Base-by-base conservation (phyloP, 2,797 vertebrate species). In the Helarctos malayanus region DNA sequence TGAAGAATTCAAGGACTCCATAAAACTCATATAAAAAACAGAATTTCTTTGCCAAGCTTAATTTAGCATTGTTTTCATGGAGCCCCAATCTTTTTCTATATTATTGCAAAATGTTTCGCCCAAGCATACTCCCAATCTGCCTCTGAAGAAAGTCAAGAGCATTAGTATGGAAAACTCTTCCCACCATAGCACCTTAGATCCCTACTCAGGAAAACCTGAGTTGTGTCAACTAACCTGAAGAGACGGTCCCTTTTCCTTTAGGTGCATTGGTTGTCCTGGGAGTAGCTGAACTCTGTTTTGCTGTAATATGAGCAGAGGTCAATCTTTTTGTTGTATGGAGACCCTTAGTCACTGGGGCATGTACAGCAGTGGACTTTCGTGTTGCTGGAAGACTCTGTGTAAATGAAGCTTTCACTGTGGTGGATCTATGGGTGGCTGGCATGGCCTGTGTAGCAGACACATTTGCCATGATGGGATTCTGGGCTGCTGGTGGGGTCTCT, bases 231-330 rank as follows among this genome's bases (percentile, higher is more conserved):
- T 96, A 69, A 98, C 98, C 96, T 98, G 94, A 73, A 71, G 73
- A 6, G 27, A 10, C 0, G 16, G 16, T 32, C 75, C 41, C 83
- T 56, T 25, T 89, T 35, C 23, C 59, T 38, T 21, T 47, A 5
- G 89, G 2, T 29, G 38, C 18, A 47, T 19, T 71, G 14, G 68
- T 91, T 81, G 79, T 16, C 35, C 2, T 81, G 80, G 71, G 4
- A 90, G 8, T 45, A 69, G 54, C 54, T 93, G 25, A 10, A 25
- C 1, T 29, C 41, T 63, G n/a, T 11, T 80, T 79, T 27, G 75
- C 97, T 96, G 96, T 80, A 95, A 97, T 32, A 97, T 0, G 97
- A 97, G 69, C 81, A 97, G 96, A 97, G 56, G 92, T 89, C 78
- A 97, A 11, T 92, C 75, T 97, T 61, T 94, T 94, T 71, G 96